A percentile compares a stretch with the other conserved stretches of the same genome.
These are phyloP conservation scores for Monochamus alternatus DNA, from an alignment of 2,888 invertebrate genomes.

Conservation along the genomic window DNA sequence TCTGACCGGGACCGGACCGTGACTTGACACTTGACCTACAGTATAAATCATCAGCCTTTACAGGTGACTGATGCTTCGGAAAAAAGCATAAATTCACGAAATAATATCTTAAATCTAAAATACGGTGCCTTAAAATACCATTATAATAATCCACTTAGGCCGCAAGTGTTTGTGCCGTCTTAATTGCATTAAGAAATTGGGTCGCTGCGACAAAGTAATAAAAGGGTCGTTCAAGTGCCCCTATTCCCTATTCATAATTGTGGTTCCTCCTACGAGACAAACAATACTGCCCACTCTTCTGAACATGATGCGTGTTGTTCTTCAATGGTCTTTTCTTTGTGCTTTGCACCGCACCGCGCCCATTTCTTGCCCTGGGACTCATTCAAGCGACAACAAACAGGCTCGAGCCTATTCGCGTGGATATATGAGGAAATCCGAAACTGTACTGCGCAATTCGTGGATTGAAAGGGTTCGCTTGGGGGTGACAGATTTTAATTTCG, in stretches of 20 bases:
- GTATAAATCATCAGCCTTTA: too few species aligned
- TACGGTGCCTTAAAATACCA: too few species aligned
- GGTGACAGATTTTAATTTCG: background rate
- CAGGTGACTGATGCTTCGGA: too few species aligned
- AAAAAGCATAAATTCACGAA: too few species aligned
- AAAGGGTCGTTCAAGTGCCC: constrained; percentile 11
- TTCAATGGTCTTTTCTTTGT: constrained; percentile 15
- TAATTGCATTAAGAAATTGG: constrained; percentile 36
- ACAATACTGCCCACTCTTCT: constrained; percentile 32
- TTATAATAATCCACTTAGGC: too few species aligned
- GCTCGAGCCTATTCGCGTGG: background rate
- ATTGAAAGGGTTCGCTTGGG: background rate
- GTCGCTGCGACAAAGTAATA: constrained; percentile 15
- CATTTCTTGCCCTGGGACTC: constrained; percentile 18
- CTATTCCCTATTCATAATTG: background rate
- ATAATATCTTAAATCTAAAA: too few species aligned
- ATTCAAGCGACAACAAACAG: constrained; percentile 6
- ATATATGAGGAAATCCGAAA: background rate
- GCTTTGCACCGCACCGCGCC: constrained; percentile 3
- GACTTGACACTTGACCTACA: too few species aligned
- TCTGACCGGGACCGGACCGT: too few species aligned
- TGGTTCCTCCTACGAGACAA: constrained; percentile 18
- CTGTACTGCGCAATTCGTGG: background rate
- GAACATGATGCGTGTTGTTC: constrained; percentile 19
- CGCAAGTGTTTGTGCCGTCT: background rate